These are phyloP conservation scores for Incurvaria masculella DNA, from an alignment of 2,888 invertebrate species.

Conservation along the genomic window DNA sequence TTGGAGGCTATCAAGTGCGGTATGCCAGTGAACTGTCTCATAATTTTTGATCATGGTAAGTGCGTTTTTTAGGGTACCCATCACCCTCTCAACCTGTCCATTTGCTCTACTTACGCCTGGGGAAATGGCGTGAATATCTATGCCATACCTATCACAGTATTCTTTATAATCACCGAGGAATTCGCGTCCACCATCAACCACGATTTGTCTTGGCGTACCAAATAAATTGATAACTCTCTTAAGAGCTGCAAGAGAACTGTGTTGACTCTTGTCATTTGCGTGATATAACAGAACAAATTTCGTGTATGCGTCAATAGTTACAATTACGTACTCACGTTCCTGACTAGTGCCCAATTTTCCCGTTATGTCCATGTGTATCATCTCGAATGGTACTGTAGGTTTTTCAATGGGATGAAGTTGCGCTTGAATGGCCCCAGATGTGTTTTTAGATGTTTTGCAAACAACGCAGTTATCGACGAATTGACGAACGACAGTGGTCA, in stretches of 20 bases:
- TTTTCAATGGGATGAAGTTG: conserved; percentile 18
- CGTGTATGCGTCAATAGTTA: conserved; percentile 15
- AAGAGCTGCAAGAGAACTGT: conserved; percentile 10
- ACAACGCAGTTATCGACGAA: conserved; percentile 5
- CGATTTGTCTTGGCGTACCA: conserved; percentile 14
- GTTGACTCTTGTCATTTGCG: conserved; percentile 1
- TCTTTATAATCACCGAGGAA: conserved; percentile 15
- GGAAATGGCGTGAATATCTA: conserved; percentile 13
- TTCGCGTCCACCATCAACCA: conserved; percentile 16
- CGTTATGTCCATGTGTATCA: conserved; percentile 19
- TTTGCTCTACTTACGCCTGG: conserved; percentile 18
- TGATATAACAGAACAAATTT: conserved; percentile 5
- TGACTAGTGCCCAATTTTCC: conserved; percentile 15
- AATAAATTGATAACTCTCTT: conserved; percentile 12
- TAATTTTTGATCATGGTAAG: conserved; percentile 15
- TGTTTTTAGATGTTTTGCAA: conserved; percentile 19
- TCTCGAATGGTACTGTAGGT: conserved; percentile 15
- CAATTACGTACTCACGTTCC: conserved; percentile 16
- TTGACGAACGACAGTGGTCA: conserved; percentile 15
- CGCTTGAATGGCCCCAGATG: conserved; percentile 19
- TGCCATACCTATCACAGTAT: conserved; percentile 14
- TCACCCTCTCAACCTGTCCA: conserved; percentile 16
- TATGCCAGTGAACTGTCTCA: conserved; percentile 17
- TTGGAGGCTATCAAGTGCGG: conserved; percentile 15
- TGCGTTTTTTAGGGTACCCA: conserved; percentile 13